Evolutionary conservation across 2,797 vertebrate species (phyloP), one percentile per base, ranked within the genome.

Genomic region (Botia almorhae): DNA sequence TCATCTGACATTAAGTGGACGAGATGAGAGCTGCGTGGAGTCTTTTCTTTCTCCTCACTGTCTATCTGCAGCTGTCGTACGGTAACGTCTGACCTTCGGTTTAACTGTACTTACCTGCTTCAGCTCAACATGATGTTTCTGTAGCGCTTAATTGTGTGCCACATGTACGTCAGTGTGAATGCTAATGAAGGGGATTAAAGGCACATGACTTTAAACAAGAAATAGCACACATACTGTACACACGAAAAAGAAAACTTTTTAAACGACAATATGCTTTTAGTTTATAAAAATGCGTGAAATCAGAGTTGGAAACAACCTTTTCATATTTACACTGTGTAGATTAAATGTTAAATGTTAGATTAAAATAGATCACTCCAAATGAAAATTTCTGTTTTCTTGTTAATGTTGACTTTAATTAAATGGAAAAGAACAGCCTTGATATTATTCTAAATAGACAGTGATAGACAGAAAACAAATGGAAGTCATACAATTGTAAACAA

Each of bases 51-150:
- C 51, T 78, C 65, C 61, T 78, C 12, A 64, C 80, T 64, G 29
- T 81, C 71, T 78, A 16, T 67, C 81, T 81, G 55, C 83, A 78
- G 48, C 60, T 26, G 53, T 46, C 39, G 11, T 73, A 73, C 23
- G 85, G 85, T 86, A 86, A 82, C 21, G 14, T 82, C 36, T 63
- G 33, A 78, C 64, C 51, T 58, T 77, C 4, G 4, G 14, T 39
- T 78, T 43, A 43, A 26, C 48, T 71, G 63, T 23, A 50, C n/a
- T 71, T 16, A 78, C 43, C 69, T 23, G 39, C 53, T 61, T 67
- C 12, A 33, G 65, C 33, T 69, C 11, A n/a, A n/a, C 10, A 19
- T 64, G 36, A 56, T 50, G 39, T 48, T 76, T 67, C 21, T 76
- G 29, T 67, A 67, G 64, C 17, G 29, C 64, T 26, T 60, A 2